phyloP scores from a whole-genome alignment of 2,888 invertebrate species.

The Plagodis dolabraria region DNA sequence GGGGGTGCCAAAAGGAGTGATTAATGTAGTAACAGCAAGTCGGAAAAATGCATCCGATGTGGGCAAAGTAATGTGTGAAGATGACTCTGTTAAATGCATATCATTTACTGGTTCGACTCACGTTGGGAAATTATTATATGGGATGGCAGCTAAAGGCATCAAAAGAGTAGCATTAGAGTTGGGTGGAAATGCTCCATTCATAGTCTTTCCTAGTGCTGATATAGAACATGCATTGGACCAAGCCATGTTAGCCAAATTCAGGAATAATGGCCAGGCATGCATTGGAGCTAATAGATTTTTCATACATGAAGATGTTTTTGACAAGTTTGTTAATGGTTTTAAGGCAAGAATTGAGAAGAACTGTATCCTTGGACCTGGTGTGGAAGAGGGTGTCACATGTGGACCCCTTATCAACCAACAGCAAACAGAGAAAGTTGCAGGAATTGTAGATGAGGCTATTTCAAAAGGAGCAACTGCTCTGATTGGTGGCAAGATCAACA shows the following conservation, averaged over 20 bases:
- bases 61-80: constrained; percentile 94
- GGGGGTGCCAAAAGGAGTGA: constrained; percentile 95
- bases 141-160: constrained; percentile 93
- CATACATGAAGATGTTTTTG: constrained; percentile 91
- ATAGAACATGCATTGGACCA: constrained; percentile 93
- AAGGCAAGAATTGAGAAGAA: constrained; percentile 86
- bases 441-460: constrained; percentile 93
- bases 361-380: constrained; percentile 93
- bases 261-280: constrained; percentile 98
- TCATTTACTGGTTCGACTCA: constrained; percentile 98
- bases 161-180: constrained; percentile 96
- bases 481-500: constrained; percentile 90
- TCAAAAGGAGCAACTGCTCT: constrained; percentile 92
- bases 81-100: constrained; percentile 92
- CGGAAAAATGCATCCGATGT: constrained; percentile 90
- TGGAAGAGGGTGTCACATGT: constrained; percentile 88
- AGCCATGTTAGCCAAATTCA: constrained; percentile 96
- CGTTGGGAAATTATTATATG: constrained; percentile 95
- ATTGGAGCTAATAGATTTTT: constrained; percentile 96
- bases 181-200: constrained; percentile 99
- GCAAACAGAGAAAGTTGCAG: constrained; percentile 92
- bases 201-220: constrained; percentile 97
- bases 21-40: constrained; percentile 95
- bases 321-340: constrained; percentile 91
- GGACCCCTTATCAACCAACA: constrained; percentile 96